Conservation (phyloP, 2,113 vertebrate species). For the Kryptolebias marmoratus region DNA sequence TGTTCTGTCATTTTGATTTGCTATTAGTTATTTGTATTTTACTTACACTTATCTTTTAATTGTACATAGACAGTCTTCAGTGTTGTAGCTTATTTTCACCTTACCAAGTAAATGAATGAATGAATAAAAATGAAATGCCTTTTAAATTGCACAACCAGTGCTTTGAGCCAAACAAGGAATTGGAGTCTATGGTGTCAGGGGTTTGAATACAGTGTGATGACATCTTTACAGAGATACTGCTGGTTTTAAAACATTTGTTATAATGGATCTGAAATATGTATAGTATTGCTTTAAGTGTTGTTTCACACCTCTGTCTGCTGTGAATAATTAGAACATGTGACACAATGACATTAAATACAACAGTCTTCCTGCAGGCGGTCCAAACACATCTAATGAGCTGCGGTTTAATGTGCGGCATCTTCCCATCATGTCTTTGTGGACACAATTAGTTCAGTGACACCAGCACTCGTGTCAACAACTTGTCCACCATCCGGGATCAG, state of each 20-base stretch:
- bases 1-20: no score
- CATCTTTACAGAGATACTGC: slow-evolving; percentile 4
- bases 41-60: no score
- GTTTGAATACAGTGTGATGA: slow-evolving; percentile 18
- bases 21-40: no score
- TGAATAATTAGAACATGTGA: slow-evolving; percentile 1
- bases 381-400: slow-evolving; percentile 5
- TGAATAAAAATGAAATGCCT: not conserved
- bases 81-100: no score
- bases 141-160: slow-evolving; percentile 1
- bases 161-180: not conserved
- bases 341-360: not conserved
- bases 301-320: slow-evolving; percentile 5
- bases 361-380: not conserved
- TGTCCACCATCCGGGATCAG: not conserved
- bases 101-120: no score
- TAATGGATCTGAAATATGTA: not conserved
- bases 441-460: slow-evolving; percentile 26
- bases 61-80: no score
- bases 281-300: not conserved
- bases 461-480: slow-evolving; percentile 14
- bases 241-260: slow-evolving; percentile 8
- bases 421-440: slow-evolving; percentile 8
- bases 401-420: slow-evolving; percentile 14
- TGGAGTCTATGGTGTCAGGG: not conserved